Base-by-base conservation (phyloP, 1,140 invertebrate genomes). In the Hestina assimilis region DNA sequence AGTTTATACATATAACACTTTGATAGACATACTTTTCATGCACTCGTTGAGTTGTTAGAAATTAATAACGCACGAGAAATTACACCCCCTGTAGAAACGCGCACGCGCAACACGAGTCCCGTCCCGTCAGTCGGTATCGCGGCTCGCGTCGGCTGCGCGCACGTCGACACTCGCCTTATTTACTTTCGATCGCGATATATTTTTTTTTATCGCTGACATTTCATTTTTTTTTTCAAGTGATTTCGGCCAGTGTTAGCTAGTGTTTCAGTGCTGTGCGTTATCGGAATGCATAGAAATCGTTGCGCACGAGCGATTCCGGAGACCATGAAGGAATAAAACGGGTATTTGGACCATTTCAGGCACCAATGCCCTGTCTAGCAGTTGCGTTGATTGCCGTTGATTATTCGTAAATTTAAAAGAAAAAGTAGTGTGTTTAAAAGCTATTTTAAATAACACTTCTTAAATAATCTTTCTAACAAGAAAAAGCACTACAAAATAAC, bases 241-340 rank as follows among this genome's bases (percentile, higher is more conserved):
- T 33, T 24, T 47, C 35, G 15, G 20, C 17, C 40, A 52, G 54
- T 63, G 60, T 41, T 20, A 20, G 9, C 7, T 46, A 12, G 23
- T 35, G 31, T 17, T 35, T 28, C 3, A 9, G 14, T 35, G 31
- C 15, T 47, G 64, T 67, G 61, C 41, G 21, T 64, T 65, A 59
- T 61, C 41, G 55, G 72, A 65, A 60, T 78, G 72, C 61, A 67
- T 72, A 74, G 74, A 79, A 72, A 79, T 75, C 69, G 73, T 75
- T 67, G 60, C 73, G 73, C 72, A 66, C 59, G 62, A 76, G 26
- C 47, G 58, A 50, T 59, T 50, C 53, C 17, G 56, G 57, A 66
- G 65, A 58, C 55, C 46, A 63, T 69, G 69, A 60, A 69, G 53
- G 41, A 47, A 57, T 77, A 69, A 68, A 59, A 68, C 59, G 64